A percentile compares a stretch with the other conserved stretches of the same genome.
These are phyloP conservation scores for Machimus atricapillus DNA, from an alignment of 2,888 invertebrate genomes.

Conservation along the genomic window DNA sequence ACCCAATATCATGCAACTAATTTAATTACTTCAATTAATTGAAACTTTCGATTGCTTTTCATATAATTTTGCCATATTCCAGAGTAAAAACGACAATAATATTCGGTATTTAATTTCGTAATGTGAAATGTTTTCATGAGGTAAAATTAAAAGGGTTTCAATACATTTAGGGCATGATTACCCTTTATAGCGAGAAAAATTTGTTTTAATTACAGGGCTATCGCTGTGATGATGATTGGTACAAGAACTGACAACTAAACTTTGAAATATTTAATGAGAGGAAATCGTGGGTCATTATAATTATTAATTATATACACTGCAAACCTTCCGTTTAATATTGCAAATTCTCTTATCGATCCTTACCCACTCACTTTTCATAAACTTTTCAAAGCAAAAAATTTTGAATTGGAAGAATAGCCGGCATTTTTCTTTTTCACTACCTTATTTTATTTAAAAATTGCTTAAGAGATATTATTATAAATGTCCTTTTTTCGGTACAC, in stretches of 20 bases:
- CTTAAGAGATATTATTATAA: not conserved
- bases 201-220: not conserved
- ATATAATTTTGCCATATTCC: not conserved
- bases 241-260: not conserved
- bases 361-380: not conserved
- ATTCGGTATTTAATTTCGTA: not conserved
- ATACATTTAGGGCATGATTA: not conserved
- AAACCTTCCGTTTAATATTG: not conserved
- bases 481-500: not conserved
- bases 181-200: not conserved
- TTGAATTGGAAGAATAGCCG: not conserved
- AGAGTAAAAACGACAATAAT: not conserved
- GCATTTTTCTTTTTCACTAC: not conserved
- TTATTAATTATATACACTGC: not conserved
- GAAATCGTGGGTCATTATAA: not conserved
- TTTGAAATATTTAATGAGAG: not conserved
- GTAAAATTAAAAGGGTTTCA: not conserved
- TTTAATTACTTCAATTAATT: not conserved
- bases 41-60: not conserved
- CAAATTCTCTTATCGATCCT: not conserved
- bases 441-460: not conserved
- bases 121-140: not conserved
- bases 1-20: not conserved
- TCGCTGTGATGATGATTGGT: not conserved
- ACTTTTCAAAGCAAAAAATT: not conserved